These are phyloP conservation scores for Picathartes gymnocephalus DNA, from an alignment of 2,113 vertebrate species.

Conservation along the genomic window DNA sequence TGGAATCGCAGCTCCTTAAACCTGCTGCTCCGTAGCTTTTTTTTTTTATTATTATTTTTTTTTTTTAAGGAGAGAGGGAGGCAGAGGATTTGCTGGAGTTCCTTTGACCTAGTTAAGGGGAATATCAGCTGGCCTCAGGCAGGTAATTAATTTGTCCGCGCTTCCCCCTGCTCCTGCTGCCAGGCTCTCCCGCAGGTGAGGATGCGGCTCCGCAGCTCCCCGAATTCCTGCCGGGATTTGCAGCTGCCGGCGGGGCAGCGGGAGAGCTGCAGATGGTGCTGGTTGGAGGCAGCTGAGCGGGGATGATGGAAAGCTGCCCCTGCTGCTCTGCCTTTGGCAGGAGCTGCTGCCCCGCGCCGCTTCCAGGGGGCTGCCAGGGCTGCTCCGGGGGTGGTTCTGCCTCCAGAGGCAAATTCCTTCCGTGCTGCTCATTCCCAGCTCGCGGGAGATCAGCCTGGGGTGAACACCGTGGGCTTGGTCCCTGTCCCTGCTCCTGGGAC, in stretches of 20 bases:
- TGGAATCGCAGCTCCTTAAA: not conserved
- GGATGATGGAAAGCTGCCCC: not conserved
- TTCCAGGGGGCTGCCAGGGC: not conserved
- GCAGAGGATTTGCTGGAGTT: slow-evolving; percentile 12
- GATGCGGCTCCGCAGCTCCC: not conserved
- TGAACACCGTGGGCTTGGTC: fast-evolving
- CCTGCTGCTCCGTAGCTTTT: not conserved
- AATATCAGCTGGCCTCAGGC: slow-evolving; percentile 36
- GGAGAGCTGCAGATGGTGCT: slow-evolving; percentile 24
- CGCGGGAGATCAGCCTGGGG: not conserved
- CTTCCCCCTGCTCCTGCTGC: not conserved
- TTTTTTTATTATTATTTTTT: not conserved
- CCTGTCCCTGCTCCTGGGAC: not conserved
- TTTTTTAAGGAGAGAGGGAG: not conserved
- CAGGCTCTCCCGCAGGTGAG: not conserved
- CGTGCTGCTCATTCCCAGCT: fast-evolving
- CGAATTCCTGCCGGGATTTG: not conserved
- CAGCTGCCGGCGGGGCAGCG: slow-evolving; percentile 10
- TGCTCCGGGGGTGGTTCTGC: not conserved
- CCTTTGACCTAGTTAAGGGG: slow-evolving; percentile 60
- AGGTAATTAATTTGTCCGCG: slow-evolving; percentile 43
- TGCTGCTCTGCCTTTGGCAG: not conserved
- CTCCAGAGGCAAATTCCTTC: not conserved
- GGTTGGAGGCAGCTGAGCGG: not conserved
- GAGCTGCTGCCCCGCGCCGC: not conserved